These are phyloP conservation scores for Cyclina sinensis DNA, from an alignment of 1,140 invertebrate genomes.

Conservation along the genomic window DNA sequence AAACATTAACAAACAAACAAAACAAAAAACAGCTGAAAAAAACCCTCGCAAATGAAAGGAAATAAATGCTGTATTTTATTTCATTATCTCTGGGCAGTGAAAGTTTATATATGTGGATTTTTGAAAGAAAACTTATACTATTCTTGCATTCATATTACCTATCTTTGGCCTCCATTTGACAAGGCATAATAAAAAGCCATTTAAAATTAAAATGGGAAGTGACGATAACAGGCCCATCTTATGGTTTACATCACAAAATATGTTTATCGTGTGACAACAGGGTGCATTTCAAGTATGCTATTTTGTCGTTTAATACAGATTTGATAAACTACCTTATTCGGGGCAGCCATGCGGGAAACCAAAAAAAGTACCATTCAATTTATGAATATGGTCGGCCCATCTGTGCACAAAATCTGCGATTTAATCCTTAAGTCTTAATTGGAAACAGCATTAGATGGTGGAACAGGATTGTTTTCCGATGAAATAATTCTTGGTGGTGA, in stretches of 20 bases:
- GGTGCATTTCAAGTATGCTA: conserved; percentile 24
- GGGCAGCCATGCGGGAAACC: conserved; percentile 19
- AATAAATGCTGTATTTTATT: too few relatives aligned
- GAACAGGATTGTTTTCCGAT: not conserved
- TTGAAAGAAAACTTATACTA: not conserved
- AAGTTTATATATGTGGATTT: not conserved
- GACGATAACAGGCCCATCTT: not conserved
- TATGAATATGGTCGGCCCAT: not conserved
- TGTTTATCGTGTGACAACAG: conserved; percentile 10
- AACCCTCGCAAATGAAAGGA: too few relatives aligned
- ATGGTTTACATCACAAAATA: not conserved
- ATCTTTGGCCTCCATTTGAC: not conserved
- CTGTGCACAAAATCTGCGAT: conserved; percentile 22
- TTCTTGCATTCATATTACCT: not conserved
- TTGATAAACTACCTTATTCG: conserved; percentile 21
- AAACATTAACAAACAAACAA: too few relatives aligned
- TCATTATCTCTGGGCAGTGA: too few relatives aligned
- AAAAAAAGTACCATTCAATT: conserved; percentile 1
- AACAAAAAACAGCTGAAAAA: too few relatives aligned
- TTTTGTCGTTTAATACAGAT: conserved; percentile 40
- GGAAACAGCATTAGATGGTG: not conserved
- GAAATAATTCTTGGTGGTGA: not conserved
- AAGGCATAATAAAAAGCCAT: not conserved
- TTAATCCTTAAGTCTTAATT: conserved; percentile 10
- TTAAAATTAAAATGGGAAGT: not conserved